Conservation (phyloP, 2,797 vertebrate species). For the Sebastes minor region DNA sequence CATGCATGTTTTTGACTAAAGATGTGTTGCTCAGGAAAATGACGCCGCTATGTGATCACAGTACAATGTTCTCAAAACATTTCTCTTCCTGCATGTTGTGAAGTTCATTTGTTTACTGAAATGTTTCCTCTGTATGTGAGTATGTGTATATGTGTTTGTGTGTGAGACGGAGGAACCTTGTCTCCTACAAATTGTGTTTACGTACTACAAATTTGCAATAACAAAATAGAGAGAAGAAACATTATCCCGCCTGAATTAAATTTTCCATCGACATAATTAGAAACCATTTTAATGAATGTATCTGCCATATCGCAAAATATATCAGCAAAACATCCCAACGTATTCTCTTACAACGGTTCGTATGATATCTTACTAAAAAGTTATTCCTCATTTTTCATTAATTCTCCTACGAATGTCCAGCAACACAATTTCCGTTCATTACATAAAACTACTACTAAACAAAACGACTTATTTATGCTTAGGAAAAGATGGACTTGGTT, state of each 20-base stretch:
- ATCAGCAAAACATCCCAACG: too few relatives aligned
- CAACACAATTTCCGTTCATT: too few relatives aligned
- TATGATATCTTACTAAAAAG: too few relatives aligned
- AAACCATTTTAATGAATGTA: background rate
- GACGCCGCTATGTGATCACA: background rate
- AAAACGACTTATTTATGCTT: too few relatives aligned
- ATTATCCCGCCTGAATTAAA: background rate
- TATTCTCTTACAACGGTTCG: too few relatives aligned
- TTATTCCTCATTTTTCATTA: too few relatives aligned
- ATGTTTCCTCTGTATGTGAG: background rate
- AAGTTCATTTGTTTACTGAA: constrained; percentile 17
- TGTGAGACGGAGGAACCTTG: background rate
- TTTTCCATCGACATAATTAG: background rate
- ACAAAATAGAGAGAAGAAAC: background rate
- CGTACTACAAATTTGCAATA: background rate
- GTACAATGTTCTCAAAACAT: background rate
- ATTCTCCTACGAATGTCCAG: too few relatives aligned
- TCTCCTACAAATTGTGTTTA: background rate
- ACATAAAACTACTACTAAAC: too few relatives aligned
- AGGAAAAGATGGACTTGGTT: fast-evolving
- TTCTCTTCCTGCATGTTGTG: background rate
- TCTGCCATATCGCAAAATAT: background rate
- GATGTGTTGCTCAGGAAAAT: background rate
- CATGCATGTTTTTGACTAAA: constrained; percentile 5
- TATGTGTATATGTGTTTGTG: background rate